Evolutionary conservation across 2,888 invertebrate species (phyloP).

Genomic region (Agrypnus murinus): DNA sequence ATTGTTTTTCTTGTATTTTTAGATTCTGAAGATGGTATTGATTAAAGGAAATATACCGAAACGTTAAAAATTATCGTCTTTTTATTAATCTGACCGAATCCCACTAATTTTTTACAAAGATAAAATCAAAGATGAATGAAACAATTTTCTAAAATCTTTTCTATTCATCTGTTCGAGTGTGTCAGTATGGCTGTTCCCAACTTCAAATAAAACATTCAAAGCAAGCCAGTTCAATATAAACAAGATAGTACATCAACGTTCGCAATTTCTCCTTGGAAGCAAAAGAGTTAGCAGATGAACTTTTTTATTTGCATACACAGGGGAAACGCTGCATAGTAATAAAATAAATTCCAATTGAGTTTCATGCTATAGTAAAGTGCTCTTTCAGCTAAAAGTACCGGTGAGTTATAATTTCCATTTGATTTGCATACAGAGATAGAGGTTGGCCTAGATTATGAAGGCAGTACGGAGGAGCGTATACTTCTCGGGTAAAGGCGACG

Average conservation of each 20-base stretch:
- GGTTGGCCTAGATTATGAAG: slow-evolving; percentile 11
- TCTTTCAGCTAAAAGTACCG: slow-evolving; percentile 29
- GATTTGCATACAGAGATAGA: slow-evolving; percentile 35
- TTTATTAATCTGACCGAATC: too few species aligned
- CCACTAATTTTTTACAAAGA: too few species aligned
- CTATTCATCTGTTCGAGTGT: too few species aligned
- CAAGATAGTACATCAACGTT: slow-evolving; percentile 29
- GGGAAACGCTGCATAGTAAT: slow-evolving; percentile 13
- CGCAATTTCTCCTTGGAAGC: slow-evolving; percentile 26
- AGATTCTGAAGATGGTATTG: too few species aligned
- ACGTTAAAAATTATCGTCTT: too few species aligned
- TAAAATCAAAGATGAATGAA: too few species aligned
- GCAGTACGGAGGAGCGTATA: too few species aligned
- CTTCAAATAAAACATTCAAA: slow-evolving; percentile 15
- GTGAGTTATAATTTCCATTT: slow-evolving; percentile 32
- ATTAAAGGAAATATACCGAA: too few species aligned
- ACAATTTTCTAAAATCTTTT: too few species aligned
- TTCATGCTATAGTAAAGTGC: slow-evolving; percentile 22
- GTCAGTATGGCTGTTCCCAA: neutral
- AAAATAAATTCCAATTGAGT: slow-evolving; percentile 36
- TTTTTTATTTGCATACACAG: slow-evolving; percentile 34
- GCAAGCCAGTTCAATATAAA: slow-evolving; percentile 12
- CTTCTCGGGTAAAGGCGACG: too few species aligned
- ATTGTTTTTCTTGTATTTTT: too few species aligned
- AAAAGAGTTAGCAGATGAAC: slow-evolving; percentile 27